These are phyloP conservation scores for Gisinianus flammeolus DNA, from an alignment of 2,888 invertebrate genomes.

Conservation along the genomic window DNA sequence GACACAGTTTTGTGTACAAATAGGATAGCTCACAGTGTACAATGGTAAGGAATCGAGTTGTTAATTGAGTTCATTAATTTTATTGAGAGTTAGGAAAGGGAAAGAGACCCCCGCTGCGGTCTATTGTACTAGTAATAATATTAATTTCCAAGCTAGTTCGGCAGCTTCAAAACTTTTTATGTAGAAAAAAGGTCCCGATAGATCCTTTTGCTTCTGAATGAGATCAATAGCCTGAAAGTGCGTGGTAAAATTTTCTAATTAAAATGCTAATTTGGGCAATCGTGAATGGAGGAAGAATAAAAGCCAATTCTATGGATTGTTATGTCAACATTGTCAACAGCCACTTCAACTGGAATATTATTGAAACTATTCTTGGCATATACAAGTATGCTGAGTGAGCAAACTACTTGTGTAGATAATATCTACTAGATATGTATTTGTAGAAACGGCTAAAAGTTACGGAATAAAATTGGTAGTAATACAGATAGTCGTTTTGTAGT, in stretches of 20 bases:
- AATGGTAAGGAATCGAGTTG: neutral
- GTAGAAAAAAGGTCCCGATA: no score
- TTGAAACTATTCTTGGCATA: neutral
- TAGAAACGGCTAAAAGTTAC: neutral
- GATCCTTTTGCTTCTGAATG: no score
- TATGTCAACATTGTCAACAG: neutral
- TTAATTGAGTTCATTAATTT: neutral
- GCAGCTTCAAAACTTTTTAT: neutral
- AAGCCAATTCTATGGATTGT: neutral
- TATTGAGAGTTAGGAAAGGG: neutral
- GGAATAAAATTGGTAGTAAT: neutral
- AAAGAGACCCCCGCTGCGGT: neutral
- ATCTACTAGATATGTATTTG: neutral
- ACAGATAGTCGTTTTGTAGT: neutral
- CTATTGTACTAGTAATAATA: neutral
- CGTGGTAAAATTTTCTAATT: neutral
- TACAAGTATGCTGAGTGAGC: neutral
- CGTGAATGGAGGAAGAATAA: neutral
- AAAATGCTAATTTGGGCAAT: neutral
- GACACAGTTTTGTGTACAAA: neutral
- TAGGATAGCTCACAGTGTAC: neutral
- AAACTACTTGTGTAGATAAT: neutral
- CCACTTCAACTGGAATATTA: neutral
- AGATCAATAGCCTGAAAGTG: neutral
- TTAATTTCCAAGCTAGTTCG: neutral